Evolutionary conservation across 2,113 vertebrate species (phyloP), one percentile per base, ranked within the genome.

Genomic region (Notothenia coriiceps): DNA sequence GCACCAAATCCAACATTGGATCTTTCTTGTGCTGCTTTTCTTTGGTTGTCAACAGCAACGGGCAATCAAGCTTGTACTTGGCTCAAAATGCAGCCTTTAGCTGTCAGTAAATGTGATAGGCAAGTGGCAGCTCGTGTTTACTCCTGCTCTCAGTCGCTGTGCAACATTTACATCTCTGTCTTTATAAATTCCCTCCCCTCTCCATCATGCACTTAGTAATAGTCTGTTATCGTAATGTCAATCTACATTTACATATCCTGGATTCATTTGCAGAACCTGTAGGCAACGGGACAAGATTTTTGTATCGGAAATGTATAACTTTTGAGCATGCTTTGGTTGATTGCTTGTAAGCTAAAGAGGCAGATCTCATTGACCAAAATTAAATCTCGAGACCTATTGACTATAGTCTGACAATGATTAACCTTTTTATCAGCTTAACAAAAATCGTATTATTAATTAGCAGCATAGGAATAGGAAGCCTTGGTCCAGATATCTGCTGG

Each of bases 21-120:
- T 86, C 65, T 74, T 69, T 80, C 43, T 62, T 57, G 68, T 85
- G 83, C 80, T 70, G 59, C 74, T 84, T 80, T 76, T 50, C 20
- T 84, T 79, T 79, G 88, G 90, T 93, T 91, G 92, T 91, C 91
- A 90, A 84, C 81, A 80, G 93, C 89, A 93, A 92, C 91, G 14
- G 80, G 78, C 78, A 80, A 74, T 88, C 76, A 70, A 72, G 85
- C 87, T 88, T 13, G 60, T 69, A 67, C 74, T 88, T 85, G 85
- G 84, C 86, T 86, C 43, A 62, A 85, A 88, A 51, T 82, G 76
- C 67, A 72, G 80, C 62, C 83, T 72, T 77, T 59, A 76, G 86
- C 88, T 89, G 84, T 84, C 74, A 65, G 75, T 72, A 81, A 69
- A 85, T 71, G 67, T 83, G 88, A 88, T 76, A 50, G 67, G 84